Evolutionary conservation across 2,113 vertebrate genomes (phyloP).

Genomic region (Bufo bufo): DNA sequence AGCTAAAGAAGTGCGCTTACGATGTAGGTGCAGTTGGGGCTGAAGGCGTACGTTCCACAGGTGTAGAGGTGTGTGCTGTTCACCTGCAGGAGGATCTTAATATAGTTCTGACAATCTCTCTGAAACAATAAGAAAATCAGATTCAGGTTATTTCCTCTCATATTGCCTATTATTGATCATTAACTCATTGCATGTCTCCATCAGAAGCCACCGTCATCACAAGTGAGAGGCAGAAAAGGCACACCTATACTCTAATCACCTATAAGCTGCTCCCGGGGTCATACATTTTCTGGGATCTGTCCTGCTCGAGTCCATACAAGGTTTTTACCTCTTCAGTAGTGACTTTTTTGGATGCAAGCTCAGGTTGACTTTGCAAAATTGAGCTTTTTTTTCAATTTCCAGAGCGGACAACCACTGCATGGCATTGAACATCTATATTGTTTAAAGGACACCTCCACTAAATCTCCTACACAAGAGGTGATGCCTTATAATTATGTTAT

Average conservation of each 20-base stretch:
- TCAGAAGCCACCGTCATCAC: not conserved
- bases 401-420: not conserved
- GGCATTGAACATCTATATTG: not conserved
- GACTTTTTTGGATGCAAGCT: not conserved
- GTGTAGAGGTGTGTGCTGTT: constrained; percentile 90
- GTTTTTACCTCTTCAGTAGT: not conserved
- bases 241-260: too few relatives aligned
- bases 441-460: not conserved
- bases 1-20: constrained; percentile 75
- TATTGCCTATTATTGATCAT: not conserved
- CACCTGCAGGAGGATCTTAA: constrained; percentile 89
- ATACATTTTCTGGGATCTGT: too few relatives aligned
- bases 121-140: constrained; percentile 64
- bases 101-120: constrained; percentile 97
- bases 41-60: constrained; percentile 95
- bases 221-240: too few relatives aligned
- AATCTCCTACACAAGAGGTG: not conserved
- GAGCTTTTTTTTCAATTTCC: not conserved
- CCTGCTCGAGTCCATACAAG: too few relatives aligned
- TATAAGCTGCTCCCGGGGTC: too few relatives aligned
- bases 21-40: constrained; percentile 88
- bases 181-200: not conserved
- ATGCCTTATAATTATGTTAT: not conserved
- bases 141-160: not conserved
- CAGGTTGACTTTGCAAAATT: not conserved